These are phyloP conservation scores for Heliocidaris tuberculata DNA, from an alignment of 35 echinoderm and acorn worm genomes.

Conservation along the genomic window DNA sequence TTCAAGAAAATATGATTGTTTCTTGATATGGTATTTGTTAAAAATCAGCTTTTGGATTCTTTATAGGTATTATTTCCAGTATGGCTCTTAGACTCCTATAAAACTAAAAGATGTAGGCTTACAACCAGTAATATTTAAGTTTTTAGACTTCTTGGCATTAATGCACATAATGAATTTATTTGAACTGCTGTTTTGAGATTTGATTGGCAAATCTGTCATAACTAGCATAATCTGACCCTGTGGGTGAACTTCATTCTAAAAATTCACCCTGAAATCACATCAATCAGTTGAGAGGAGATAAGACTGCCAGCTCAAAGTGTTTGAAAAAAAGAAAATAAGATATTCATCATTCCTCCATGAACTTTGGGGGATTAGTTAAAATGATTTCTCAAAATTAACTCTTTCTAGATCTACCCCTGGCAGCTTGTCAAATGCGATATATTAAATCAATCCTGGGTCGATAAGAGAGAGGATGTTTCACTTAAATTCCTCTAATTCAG, in stretches of 20 bases:
- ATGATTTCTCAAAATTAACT: background rate
- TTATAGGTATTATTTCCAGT: background rate
- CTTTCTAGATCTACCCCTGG: background rate
- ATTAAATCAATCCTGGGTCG: background rate
- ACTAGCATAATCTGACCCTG: background rate
- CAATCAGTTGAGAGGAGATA: background rate
- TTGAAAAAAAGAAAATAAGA: background rate
- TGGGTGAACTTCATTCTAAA: background rate
- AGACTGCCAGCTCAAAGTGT: background rate
- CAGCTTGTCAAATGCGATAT: constrained; percentile 13
- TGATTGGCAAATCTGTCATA: background rate
- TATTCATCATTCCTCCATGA: background rate
- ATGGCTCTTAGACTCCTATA: background rate
- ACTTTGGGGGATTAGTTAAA: background rate
- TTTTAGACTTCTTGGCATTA: background rate
- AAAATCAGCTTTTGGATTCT: background rate
- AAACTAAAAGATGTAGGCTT: background rate
- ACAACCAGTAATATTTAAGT: background rate
- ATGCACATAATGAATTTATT: background rate
- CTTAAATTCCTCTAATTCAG: constrained; percentile 22
- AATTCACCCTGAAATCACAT: background rate
- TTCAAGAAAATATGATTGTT: too few species aligned
- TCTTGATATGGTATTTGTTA: background rate
- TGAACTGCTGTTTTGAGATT: background rate
- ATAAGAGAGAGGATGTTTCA: constrained; percentile 24